Evolutionary conservation across 1,140 invertebrate genomes (phyloP).

Genomic region (Steinernema khuongi): DNA sequence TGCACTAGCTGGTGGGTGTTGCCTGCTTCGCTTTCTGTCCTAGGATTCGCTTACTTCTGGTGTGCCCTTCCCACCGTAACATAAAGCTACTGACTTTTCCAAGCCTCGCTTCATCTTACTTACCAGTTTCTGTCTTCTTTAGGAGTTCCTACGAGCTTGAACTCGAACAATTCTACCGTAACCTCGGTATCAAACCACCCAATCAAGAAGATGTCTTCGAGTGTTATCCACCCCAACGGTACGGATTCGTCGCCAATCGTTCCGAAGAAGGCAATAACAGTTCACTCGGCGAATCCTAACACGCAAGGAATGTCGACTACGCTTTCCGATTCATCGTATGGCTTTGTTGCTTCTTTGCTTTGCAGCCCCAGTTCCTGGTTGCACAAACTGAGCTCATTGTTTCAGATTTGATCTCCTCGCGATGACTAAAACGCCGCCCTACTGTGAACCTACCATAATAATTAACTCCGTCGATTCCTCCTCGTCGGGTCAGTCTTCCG

Average conservation of each 20-base stretch:
- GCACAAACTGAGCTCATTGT: background rate
- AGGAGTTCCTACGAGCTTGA: background rate
- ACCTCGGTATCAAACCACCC: background rate
- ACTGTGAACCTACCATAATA: background rate
- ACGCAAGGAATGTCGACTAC: background rate
- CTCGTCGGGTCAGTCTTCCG: background rate
- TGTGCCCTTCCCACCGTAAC: background rate
- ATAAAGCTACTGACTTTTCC: background rate
- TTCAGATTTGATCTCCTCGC: slow-evolving; percentile 9
- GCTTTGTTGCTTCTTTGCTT: slow-evolving; percentile 1
- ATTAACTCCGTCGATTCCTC: background rate
- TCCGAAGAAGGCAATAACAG: background rate
- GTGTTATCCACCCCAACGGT: background rate
- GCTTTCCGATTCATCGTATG: slow-evolving; percentile 12
- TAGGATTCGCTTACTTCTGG: background rate
- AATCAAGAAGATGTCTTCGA: background rate
- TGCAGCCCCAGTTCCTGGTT: background rate
- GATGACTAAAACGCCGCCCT: slow-evolving; percentile 1
- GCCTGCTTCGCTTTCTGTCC: background rate
- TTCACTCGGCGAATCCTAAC: background rate
- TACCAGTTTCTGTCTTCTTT: background rate
- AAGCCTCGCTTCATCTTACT: background rate
- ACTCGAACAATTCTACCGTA: background rate
- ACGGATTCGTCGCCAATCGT: background rate
- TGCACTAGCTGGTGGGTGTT: slow-evolving; percentile 5